phyloP scores from a whole-genome alignment of 2,888 invertebrate genomes.

The Tipula lateralis region DNA sequence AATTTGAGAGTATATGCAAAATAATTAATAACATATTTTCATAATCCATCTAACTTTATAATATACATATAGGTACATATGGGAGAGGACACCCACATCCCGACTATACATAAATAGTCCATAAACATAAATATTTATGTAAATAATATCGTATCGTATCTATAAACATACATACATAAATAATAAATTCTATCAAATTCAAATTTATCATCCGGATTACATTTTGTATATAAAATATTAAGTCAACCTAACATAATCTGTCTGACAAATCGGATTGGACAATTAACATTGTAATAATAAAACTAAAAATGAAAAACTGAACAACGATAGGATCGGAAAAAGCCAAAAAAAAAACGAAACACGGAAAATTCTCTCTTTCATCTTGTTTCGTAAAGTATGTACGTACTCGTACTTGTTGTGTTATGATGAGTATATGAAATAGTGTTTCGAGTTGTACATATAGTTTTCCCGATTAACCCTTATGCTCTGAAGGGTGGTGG shows the following conservation, averaged over 20 bases:
- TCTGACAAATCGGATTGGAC: conserved; percentile 26
- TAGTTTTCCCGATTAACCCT: not conserved
- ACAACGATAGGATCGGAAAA: not conserved
- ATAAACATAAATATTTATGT: not conserved
- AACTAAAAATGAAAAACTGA: not conserved
- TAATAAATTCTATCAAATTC: conserved; percentile 20
- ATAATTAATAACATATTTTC: not conserved
- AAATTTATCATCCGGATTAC: conserved; percentile 25
- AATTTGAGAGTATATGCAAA: not conserved
- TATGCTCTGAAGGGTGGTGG: not conserved
- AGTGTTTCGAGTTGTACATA: not conserved
- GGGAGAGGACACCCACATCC: not conserved
- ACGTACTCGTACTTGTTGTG: not conserved
- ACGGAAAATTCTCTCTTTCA: conserved; percentile 11
- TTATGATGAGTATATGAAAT: too few relatives aligned
- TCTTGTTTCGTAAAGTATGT: not conserved
- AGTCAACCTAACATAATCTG: conserved; percentile 28
- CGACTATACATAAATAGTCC: not conserved
- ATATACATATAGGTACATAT: not conserved
- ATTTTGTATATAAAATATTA: conserved; percentile 24
- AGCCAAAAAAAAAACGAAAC: not conserved
- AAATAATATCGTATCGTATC: not conserved
- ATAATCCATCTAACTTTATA: not conserved
- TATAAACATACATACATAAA: not conserved
- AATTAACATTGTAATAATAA: conserved; percentile 26